Conservation (phyloP, 1,140 invertebrate species). For the Metopolophium dirhodum region DNA sequence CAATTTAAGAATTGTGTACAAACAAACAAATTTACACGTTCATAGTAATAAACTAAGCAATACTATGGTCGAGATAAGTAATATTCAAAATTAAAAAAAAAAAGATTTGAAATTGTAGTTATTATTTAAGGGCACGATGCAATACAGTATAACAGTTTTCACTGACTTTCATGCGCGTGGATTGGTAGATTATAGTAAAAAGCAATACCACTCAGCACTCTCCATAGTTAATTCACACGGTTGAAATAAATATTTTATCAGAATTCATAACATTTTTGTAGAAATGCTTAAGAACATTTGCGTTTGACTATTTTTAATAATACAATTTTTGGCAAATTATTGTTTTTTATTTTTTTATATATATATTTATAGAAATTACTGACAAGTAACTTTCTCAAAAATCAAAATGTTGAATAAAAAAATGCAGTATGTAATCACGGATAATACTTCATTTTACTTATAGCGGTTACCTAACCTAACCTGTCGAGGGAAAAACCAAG, state of each 20-base stretch:
- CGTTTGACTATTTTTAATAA: too few species aligned
- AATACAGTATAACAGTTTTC: too few species aligned
- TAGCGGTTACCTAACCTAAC: too few species aligned
- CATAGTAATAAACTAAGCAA: not conserved
- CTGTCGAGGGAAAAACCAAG: not conserved
- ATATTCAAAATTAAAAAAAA: not conserved
- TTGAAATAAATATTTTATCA: not conserved
- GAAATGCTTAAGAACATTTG: not conserved
- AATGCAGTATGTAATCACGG: not conserved
- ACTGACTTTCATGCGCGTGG: too few species aligned
- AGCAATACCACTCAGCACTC: not conserved
- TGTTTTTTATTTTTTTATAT: not conserved
- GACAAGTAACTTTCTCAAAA: not conserved
- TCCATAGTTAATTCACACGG: too few species aligned
- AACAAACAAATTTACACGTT: not conserved
- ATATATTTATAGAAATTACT: not conserved
- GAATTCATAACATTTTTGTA: accelerated
- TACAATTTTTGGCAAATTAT: not conserved
- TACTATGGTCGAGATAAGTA: not conserved
- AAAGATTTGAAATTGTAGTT: too few species aligned
- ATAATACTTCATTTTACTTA: not conserved
- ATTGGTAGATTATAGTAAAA: not conserved
- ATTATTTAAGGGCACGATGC: not conserved
- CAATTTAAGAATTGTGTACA: not conserved
- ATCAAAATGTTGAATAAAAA: not conserved